Evolutionary conservation across 2,113 vertebrate genomes (phyloP), one percentile per base, ranked within the genome.

Genomic region (Strix aluco): DNA sequence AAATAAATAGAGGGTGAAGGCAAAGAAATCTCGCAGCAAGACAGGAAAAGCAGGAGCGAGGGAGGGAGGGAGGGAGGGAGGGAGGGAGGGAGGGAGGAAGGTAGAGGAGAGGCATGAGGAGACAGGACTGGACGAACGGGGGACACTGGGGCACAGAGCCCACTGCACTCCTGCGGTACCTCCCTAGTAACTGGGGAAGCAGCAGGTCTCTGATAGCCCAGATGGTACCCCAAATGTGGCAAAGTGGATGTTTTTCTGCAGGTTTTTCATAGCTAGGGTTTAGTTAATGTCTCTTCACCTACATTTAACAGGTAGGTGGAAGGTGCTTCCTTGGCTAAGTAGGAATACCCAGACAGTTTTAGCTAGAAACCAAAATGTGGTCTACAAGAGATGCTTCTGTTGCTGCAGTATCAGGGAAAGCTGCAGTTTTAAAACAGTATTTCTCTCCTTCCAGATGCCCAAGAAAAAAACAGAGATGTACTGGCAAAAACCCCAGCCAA

Each of bases 111-210:
- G 30, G 15, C 58, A 62, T 36, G 23, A 15, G 9, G 14, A 46
- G 63, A 58, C 46, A 25, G 32, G 5, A 7, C 9, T 1, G 21
- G 5, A 12, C 5, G 10, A 34, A 20, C 2, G 4, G 57, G 2
- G 32, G 25, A 52, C 71, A 47, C 7, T 15, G 47, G 67, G 55
- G n/a, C 27, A 15, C 4, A 4, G 26, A 78, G 11, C 23, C 25
- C 65, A 13, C 49, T 10, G n/a, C 30, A 9, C 49, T 54, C 58
- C 36, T 25, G 38, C 8, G 1, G 32, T 34, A 34, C 40, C 25
- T 55, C 26, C 57, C n/a, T 42, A 18, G 29, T 4, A 54, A 30
- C 8, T 42, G 38, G 38, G 61, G 11, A 29, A 42, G 40, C 10
- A 63, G 10, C 34, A 47, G 55, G 65, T 40, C 62, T 55, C 4